Base-by-base conservation (phyloP, 2,797 vertebrate genomes). In the Macropodus opercularis region DNA sequence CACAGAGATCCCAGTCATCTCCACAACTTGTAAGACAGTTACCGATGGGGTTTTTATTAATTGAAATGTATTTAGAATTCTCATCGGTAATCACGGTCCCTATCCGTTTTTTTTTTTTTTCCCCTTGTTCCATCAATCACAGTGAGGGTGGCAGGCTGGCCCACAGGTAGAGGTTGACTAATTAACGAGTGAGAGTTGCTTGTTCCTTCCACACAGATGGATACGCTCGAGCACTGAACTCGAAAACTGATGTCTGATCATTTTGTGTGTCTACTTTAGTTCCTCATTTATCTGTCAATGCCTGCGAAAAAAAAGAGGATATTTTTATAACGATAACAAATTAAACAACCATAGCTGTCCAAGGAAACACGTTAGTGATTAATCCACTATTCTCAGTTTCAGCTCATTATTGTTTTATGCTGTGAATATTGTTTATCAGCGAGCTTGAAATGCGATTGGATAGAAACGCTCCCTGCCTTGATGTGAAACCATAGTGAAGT, bases 11-110 rank as follows among this genome's bases (percentile, higher is more conserved):
- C 54, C 39, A 66, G 35, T 21, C 56, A 63, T 51, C 48, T 42
- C 27, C 55, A 19, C 38, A 71, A 50, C 57, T 64, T 70, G 75
- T 65, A 47, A 47, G 59, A 74, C 73, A 83, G 67, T 72, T 65
- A 76, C 69, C 64, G 56, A 58, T 54, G 69, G 57, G 61, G 44
- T 14, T 52, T 79, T 77, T 71, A 79, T 77, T 83, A 81, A 84
- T 83, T 84, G 63, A 85, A 80, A 85, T 83, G 81, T 85, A 82
- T 87, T 86, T 87, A 89, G 83, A 88, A 88, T 67, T 72, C 83
- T 86, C 84, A 85, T 85, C 77, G 69, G 84, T 81, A 81, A 87
- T 87, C 65, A 83, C 1, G 17, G 64, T 57, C 69, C 69, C 55
- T 34, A 63, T 71, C 66, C 58, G 75, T 82, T 29, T 29, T 36